Percentiles rank a stretch among this genome's conserved stretches.
These are phyloP conservation scores for Zaprionus lachaisei DNA, from an alignment of 1,140 invertebrate species.

Conservation along the genomic window DNA sequence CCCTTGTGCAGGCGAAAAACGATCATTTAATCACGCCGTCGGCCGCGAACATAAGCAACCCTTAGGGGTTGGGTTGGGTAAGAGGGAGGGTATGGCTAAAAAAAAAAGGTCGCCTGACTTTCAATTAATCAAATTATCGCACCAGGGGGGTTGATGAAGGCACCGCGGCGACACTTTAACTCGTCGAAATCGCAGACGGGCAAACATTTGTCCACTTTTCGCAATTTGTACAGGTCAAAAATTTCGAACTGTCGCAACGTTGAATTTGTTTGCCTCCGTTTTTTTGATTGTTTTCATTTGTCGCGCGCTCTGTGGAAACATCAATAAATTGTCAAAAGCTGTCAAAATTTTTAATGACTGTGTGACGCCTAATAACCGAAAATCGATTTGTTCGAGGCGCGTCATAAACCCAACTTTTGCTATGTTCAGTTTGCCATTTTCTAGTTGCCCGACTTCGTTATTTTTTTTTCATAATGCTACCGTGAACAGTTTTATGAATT, in stretches of 20 bases:
- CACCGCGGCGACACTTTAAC: slow-evolving; percentile 42
- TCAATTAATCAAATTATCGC: slow-evolving; percentile 82
- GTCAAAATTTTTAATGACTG: slow-evolving; percentile 82
- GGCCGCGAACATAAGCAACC: slow-evolving; percentile 33
- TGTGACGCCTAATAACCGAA: slow-evolving; percentile 74
- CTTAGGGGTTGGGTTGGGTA: neutral
- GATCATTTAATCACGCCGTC: slow-evolving; percentile 60
- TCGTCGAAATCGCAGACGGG: slow-evolving; percentile 50
- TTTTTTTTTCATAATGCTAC: slow-evolving; percentile 44
- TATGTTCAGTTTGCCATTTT: slow-evolving; percentile 10
- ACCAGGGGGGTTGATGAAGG: slow-evolving; percentile 33
- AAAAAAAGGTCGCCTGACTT: slow-evolving; percentile 76
- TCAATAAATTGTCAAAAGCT: slow-evolving; percentile 81
- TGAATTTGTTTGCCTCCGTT: slow-evolving; percentile 11
- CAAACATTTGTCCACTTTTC: slow-evolving; percentile 81
- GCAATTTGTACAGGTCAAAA: slow-evolving; percentile 76
- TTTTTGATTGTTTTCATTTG: slow-evolving; percentile 68
- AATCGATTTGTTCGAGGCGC: slow-evolving; percentile 72
- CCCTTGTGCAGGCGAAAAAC: slow-evolving; percentile 32
- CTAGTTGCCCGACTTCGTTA: neutral
- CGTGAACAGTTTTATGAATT: slow-evolving; percentile 73
- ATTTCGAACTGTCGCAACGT: slow-evolving; percentile 27
- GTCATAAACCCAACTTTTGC: slow-evolving; percentile 45
- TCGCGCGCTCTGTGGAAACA: slow-evolving; percentile 59
- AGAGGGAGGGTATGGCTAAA: slow-evolving; percentile 14